Percentiles rank a stretch among this genome's conserved stretches.
Conservation (phyloP, 2,888 invertebrate genomes). For the Myathropa florea region DNA sequence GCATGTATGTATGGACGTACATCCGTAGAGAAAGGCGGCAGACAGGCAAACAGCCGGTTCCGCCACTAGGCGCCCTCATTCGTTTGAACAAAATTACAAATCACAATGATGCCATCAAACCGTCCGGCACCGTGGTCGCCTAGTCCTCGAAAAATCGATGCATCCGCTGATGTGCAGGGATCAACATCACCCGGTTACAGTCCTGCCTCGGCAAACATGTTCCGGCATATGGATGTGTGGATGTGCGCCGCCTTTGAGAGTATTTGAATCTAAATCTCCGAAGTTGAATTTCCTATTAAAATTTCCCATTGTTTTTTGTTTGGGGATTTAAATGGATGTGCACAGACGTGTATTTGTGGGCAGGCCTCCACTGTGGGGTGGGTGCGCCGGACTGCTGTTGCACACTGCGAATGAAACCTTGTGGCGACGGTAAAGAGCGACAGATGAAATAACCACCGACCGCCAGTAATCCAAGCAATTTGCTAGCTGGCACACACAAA, state of each 20-base stretch:
- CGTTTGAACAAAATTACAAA: constrained; percentile 69
- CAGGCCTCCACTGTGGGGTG: background rate
- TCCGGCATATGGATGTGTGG: constrained; percentile 17
- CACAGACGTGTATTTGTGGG: background rate
- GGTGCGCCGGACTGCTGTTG: background rate
- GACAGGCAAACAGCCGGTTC: background rate
- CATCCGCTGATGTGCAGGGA: constrained; percentile 58
- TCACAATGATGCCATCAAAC: constrained; percentile 61
- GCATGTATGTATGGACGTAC: constrained; percentile 13
- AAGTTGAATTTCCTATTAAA: constrained; percentile 51
- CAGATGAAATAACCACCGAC: constrained; percentile 29
- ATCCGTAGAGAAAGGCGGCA: background rate
- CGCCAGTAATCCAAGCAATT: constrained; percentile 3
- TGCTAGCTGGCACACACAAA: background rate
- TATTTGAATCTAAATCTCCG: constrained; percentile 48
- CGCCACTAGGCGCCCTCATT: constrained; percentile 2
- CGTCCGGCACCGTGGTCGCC: constrained; percentile 14
- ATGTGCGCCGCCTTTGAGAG: constrained; percentile 30
- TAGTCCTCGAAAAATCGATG: constrained; percentile 54
- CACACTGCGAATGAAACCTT: constrained; percentile 10
- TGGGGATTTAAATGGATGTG: constrained; percentile 23
- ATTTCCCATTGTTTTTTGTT: constrained; percentile 50
- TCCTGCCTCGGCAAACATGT: constrained; percentile 44
- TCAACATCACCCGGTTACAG: constrained; percentile 57
- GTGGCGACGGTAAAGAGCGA: constrained; percentile 6